These are phyloP conservation scores for Chunga burmeisteri DNA, from an alignment of 2,113 vertebrate species.

Conservation along the genomic window DNA sequence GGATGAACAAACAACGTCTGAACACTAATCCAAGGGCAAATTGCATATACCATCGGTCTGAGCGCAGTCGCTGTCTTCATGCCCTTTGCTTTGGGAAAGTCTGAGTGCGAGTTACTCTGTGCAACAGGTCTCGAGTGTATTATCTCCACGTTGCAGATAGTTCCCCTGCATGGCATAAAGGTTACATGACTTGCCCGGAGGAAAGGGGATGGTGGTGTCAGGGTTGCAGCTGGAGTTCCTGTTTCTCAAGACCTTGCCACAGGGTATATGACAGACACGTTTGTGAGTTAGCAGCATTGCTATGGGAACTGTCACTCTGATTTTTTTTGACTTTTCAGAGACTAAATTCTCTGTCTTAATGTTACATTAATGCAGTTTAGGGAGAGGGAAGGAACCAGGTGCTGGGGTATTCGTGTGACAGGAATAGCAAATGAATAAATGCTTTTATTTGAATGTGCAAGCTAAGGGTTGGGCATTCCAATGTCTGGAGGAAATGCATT, in stretches of 20 bases:
- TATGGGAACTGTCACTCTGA: not conserved
- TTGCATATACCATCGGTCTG: not conserved
- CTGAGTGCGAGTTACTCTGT: not conserved
- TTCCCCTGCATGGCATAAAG: not conserved
- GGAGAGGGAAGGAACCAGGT: conserved; percentile 29
- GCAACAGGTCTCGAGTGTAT: not conserved
- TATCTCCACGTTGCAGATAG: not conserved
- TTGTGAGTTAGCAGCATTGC: conserved; percentile 11
- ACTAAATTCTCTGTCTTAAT: conserved; percentile 6
- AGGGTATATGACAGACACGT: not conserved
- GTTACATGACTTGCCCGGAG: not conserved
- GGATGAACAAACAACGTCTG: conserved; percentile 18
- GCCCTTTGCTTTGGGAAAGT: not conserved
- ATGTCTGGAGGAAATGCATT: conserved; percentile 55
- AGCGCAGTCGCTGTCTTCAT: not conserved
- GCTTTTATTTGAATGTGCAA: conserved; percentile 61
- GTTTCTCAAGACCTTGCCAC: conserved; percentile 33
- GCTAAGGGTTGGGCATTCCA: conserved; percentile 44
- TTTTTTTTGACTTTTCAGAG: not conserved
- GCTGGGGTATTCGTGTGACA: not conserved
- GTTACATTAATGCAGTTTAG: not conserved
- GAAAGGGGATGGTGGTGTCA: not conserved
- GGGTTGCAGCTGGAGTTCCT: conserved; percentile 9
- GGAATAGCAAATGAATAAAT: conserved; percentile 52
- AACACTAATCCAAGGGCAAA: conserved; percentile 2